Evolutionary conservation across 2,797 vertebrate species (phyloP).

Genomic region (Enteromius radiatus): DNA sequence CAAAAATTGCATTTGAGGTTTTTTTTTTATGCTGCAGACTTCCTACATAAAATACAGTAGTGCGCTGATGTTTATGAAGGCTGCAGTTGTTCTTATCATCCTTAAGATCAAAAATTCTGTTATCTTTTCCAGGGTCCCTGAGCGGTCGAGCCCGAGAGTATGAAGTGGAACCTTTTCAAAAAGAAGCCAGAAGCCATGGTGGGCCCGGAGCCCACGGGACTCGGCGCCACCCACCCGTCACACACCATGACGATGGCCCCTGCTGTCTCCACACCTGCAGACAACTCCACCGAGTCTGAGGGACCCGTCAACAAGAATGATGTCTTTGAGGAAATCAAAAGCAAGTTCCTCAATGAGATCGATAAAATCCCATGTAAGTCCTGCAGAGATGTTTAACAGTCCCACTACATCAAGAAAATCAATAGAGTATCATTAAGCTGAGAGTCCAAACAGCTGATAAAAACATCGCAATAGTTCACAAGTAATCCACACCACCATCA

Average conservation of each 20-base stretch:
- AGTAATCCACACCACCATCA: not conserved
- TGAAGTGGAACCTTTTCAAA: slow-evolving; percentile 82
- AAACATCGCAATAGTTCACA: not conserved
- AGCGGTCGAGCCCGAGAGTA: slow-evolving; percentile 55
- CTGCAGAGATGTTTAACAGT: not conserved
- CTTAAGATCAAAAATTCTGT: not conserved
- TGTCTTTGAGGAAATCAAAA: slow-evolving; percentile 88
- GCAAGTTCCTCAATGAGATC: slow-evolving; percentile 94
- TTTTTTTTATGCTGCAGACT: not conserved
- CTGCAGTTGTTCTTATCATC: not conserved
- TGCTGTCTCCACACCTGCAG: slow-evolving; percentile 71
- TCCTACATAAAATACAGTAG: not conserved
- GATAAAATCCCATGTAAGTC: slow-evolving; percentile 93
- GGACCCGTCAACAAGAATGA: slow-evolving; percentile 83
- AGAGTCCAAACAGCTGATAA: not conserved
- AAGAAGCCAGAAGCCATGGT: slow-evolving; percentile 71
- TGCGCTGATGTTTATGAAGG: not conserved
- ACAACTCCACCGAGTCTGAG: slow-evolving; percentile 79
- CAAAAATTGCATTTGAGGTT: slow-evolving; percentile 23
- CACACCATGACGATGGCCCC: slow-evolving; percentile 69
- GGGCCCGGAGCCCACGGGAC: slow-evolving; percentile 73
- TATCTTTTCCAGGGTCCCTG: slow-evolving; percentile 45
- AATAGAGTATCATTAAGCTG: not conserved
- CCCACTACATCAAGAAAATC: not conserved
- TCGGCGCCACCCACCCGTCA: slow-evolving; percentile 45